Conservation (phyloP, 2,888 invertebrate genomes). For the Apotomis betuletana region DNA sequence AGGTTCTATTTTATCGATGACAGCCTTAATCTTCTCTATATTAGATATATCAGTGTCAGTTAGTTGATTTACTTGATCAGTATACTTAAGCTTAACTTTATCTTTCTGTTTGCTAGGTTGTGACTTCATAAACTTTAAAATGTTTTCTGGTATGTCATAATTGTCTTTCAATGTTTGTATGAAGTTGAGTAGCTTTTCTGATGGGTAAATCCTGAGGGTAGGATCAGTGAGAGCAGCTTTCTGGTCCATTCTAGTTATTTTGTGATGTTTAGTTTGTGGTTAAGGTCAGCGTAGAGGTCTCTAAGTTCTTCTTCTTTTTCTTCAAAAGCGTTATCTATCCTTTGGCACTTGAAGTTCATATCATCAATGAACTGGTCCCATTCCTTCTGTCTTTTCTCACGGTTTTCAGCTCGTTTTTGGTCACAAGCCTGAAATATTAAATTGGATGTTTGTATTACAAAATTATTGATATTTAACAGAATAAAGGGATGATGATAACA, state of each 20-base stretch:
- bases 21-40: slow-evolving; percentile 59
- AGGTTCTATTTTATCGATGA: slow-evolving; percentile 42
- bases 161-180: slow-evolving; percentile 76
- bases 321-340: slow-evolving; percentile 90
- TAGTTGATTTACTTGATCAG: slow-evolving; percentile 53
- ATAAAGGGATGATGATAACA: too few species aligned
- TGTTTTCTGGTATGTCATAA: slow-evolving; percentile 79
- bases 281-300: slow-evolving; percentile 89
- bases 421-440: slow-evolving; percentile 57
- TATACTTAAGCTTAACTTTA: slow-evolving; percentile 47
- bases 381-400: slow-evolving; percentile 76
- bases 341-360: slow-evolving; percentile 89
- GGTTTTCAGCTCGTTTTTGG: slow-evolving; percentile 60
- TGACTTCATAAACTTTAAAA: slow-evolving; percentile 64
- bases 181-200: slow-evolving; percentile 82
- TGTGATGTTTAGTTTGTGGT: slow-evolving; percentile 87
- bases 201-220: slow-evolving; percentile 85
- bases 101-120: slow-evolving; percentile 47
- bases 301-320: slow-evolving; percentile 90
- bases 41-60: slow-evolving; percentile 60
- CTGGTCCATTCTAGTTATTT: slow-evolving; percentile 78
- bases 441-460: background rate
- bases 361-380: slow-evolving; percentile 91
- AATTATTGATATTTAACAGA: background rate
- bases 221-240: slow-evolving; percentile 86